A percentile compares a stretch with the other conserved stretches of the same genome.
phyloP scores from a whole-genome alignment of 1,140 invertebrate genomes.

The Heliconius hewitsoni region DNA sequence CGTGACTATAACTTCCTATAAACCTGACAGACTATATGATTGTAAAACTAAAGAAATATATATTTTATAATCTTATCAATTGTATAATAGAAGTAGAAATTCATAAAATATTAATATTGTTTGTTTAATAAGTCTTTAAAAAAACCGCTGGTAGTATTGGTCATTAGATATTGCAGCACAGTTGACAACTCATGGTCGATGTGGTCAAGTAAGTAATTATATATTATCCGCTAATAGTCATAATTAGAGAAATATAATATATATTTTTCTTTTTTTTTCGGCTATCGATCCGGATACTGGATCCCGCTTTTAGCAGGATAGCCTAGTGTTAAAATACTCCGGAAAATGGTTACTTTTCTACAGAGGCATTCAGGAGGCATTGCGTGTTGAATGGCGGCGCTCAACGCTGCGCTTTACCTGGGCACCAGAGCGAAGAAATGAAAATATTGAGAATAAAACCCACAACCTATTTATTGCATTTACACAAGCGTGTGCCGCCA shows the following conservation, averaged over 20 bases:
- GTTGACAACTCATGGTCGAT: constrained; percentile 16
- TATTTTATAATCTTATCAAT: background rate
- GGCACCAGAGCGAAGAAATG: too few species aligned
- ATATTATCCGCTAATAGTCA: background rate
- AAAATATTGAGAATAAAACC: too few species aligned
- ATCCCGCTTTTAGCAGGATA: too few species aligned
- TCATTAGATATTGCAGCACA: constrained; percentile 11
- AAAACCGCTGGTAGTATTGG: background rate
- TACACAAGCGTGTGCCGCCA: too few species aligned
- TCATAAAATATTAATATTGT: background rate
- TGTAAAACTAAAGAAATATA: background rate
- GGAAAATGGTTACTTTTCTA: too few species aligned
- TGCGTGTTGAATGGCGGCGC: too few species aligned
- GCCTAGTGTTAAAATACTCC: too few species aligned
- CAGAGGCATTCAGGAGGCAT: too few species aligned
- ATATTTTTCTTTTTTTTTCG: background rate
- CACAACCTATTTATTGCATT: too few species aligned
- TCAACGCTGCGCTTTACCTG: too few species aligned
- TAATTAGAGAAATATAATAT: background rate
- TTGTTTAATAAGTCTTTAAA: background rate
- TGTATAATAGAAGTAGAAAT: background rate
- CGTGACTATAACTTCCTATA: constrained; percentile 38
- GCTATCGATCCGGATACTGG: too few species aligned
- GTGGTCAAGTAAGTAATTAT: background rate
- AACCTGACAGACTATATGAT: constrained; percentile 12